These are phyloP conservation scores for Drosophila meridionalis DNA, from an alignment of 2,888 invertebrate species.

Conservation along the genomic window DNA sequence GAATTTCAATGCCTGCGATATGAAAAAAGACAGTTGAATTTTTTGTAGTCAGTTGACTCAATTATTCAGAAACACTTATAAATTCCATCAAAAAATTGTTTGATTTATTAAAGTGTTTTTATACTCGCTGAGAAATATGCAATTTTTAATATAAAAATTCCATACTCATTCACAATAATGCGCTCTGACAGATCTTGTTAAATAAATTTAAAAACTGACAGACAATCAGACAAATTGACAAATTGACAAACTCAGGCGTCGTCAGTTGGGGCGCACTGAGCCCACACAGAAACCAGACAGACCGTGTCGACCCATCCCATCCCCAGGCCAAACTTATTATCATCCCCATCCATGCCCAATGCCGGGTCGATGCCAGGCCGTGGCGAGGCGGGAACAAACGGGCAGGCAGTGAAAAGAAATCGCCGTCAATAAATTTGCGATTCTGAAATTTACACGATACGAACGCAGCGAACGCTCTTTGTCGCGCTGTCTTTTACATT, in stretches of 20 bases:
- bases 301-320: conserved; percentile 9
- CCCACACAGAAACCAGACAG: conserved; percentile 50
- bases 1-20: not conserved
- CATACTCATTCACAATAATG: conserved; percentile 25
- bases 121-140: not conserved
- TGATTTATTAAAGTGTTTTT: conserved; percentile 35
- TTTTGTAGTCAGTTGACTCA: not conserved
- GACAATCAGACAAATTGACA: conserved; percentile 64
- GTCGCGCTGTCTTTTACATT: conserved; percentile 56
- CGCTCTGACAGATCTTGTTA: conserved; percentile 49
- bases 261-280: conserved; percentile 35
- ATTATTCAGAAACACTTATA: not conserved
- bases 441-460: conserved; percentile 52
- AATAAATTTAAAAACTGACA: conserved; percentile 57
- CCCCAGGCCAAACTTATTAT: not conserved
- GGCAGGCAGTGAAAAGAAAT: conserved; percentile 50
- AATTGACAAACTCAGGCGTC: conserved; percentile 57
- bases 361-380: not conserved
- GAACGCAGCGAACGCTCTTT: conserved; percentile 39
- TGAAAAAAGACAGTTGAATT: not conserved
- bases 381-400: conserved; percentile 11
- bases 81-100: conserved; percentile 12
- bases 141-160: conserved; percentile 38
- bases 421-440: conserved; percentile 61
- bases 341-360: conserved; percentile 7